Percentiles rank a stretch among this genome's conserved stretches.
These are phyloP conservation scores for Prietella phreatophila DNA, from an alignment of 2,113 vertebrate species.

Conservation along the genomic window DNA sequence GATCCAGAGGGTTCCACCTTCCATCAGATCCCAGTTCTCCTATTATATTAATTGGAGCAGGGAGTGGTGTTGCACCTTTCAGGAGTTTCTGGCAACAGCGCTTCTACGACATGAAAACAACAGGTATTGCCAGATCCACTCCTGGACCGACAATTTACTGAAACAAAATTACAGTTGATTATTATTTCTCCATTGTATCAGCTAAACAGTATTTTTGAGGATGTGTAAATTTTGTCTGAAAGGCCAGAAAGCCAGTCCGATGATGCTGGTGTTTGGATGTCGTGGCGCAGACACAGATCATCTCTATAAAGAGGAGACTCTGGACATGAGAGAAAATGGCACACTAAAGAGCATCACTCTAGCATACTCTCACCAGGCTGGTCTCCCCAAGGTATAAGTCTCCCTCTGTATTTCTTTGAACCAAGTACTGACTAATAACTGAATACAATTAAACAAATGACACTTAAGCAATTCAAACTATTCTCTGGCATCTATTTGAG, in stretches of 20 bases:
- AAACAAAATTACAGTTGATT: background rate
- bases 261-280: conserved; percentile 81
- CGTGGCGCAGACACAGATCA: conserved; percentile 73
- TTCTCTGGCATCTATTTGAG: background rate
- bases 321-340: conserved; percentile 72
- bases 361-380: conserved; percentile 78
- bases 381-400: conserved; percentile 70
- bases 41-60: conserved; percentile 75
- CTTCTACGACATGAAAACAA: conserved; percentile 69
- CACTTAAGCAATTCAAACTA: background rate
- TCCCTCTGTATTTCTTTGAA: background rate
- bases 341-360: conserved; percentile 69
- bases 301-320: conserved; percentile 76
- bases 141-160: background rate
- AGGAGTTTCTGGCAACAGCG: conserved; percentile 80
- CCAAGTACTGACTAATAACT: background rate
- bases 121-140: conserved; percentile 65
- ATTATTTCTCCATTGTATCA: background rate
- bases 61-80: conserved; percentile 81
- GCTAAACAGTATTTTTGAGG: background rate
- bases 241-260: conserved; percentile 55
- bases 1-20: conserved; percentile 74
- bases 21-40: conserved; percentile 71
- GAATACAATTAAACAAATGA: background rate
- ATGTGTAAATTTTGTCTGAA: background rate